Conservation (phyloP, 2,113 vertebrate species). For the Climacteris rufus region DNA sequence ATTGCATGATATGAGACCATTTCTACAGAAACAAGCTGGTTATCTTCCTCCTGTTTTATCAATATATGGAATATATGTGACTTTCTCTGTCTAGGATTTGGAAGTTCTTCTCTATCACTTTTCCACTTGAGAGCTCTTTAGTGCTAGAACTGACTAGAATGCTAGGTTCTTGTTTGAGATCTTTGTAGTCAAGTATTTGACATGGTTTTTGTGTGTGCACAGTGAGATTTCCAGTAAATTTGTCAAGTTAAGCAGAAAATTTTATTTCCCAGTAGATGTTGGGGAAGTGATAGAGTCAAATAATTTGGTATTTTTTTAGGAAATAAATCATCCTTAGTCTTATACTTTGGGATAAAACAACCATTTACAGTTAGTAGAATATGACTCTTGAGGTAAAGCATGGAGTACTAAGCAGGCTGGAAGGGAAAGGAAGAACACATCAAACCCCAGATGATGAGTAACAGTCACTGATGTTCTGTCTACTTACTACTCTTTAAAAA, state of each 20-base stretch:
- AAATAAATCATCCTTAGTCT: neutral
- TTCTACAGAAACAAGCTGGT: neutral
- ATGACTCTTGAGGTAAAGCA: neutral
- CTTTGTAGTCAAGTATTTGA: neutral
- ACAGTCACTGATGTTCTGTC: neutral
- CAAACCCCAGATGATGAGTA: neutral
- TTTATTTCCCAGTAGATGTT: neutral
- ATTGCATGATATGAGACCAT: neutral
- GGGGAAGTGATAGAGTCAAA: neutral
- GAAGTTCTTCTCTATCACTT: neutral
- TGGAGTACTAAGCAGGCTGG: neutral
- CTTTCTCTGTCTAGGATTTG: neutral
- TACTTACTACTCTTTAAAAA: neutral
- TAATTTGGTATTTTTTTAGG: neutral
- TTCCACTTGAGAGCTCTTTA: neutral
- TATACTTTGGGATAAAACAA: neutral
- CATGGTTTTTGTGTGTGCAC: neutral
- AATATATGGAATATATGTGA: neutral
- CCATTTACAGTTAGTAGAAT: neutral
- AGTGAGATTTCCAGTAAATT: neutral
- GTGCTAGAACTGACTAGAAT: neutral
- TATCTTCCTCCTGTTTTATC: neutral
- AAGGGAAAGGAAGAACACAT: neutral
- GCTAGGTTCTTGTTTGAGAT: neutral
- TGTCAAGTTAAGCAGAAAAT: neutral